Conservation (phyloP, 2,888 invertebrate genomes). For the Synanthedon tipuliformis region DNA sequence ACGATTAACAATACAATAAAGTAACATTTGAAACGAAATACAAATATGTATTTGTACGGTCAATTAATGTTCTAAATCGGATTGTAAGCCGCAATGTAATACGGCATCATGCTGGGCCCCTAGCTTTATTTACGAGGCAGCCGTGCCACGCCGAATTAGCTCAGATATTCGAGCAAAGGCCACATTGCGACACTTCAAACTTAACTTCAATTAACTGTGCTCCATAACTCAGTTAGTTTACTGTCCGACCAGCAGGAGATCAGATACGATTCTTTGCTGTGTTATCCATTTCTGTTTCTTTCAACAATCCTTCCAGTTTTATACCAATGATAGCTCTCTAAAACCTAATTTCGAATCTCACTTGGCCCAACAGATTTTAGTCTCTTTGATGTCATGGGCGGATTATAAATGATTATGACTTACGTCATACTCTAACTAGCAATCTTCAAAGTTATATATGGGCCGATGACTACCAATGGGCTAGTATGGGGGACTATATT, state of each 20-base stretch:
- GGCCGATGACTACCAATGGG: no score
- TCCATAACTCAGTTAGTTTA: slow-evolving; percentile 9
- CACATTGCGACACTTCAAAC: slow-evolving; percentile 9
- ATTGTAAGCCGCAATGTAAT: slow-evolving; percentile 27
- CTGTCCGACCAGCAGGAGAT: background rate
- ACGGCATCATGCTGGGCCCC: slow-evolving; percentile 47
- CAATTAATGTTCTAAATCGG: slow-evolving; percentile 34
- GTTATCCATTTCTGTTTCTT: background rate
- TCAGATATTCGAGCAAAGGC: slow-evolving; percentile 3
- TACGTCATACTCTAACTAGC: no score
- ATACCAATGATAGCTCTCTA: no score
- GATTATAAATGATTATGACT: no score
- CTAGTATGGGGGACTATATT: no score
- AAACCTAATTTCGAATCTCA: no score
- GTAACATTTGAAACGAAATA: slow-evolving; percentile 10
- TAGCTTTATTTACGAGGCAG: slow-evolving; percentile 30
- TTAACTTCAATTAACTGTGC: slow-evolving; percentile 11
- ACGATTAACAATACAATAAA: background rate
- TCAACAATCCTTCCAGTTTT: no score
- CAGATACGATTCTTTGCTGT: background rate
- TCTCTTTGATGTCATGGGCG: no score
- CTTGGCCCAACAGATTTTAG: no score
- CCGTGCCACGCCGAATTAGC: slow-evolving; percentile 34
- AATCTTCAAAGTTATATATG: no score
- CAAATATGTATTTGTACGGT: slow-evolving; percentile 35